Evolutionary conservation across 2,113 vertebrate genomes (phyloP), one percentile per base, ranked within the genome.

Genomic region (Zapus hudsonius): DNA sequence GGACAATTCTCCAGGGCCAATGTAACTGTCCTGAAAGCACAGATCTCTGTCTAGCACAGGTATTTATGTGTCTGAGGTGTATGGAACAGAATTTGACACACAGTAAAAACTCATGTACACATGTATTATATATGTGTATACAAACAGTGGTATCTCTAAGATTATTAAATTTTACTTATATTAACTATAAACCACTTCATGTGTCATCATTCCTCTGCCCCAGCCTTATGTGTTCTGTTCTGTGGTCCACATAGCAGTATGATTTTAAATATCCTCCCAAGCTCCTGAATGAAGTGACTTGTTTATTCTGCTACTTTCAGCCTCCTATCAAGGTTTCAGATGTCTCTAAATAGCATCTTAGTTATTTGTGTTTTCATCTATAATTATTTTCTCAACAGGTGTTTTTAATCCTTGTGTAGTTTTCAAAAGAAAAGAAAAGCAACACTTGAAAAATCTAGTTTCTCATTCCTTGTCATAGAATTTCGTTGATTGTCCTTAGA

Each of bases 301-400:
- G 73, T 94, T n/a, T 74, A 83, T 95, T 95, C 31, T 88, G 70
- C 10, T 31, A 52, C 94, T 96, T 80, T 93, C 73, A 83, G 74
- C 83, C 74, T 95, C 92, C 57, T 91, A n/a, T 40, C 86, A 82
- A 78, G 84, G 19, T 91, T 89, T 93, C 81, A 85, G 73, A 93
- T 90, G 93, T 94, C 91, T 85, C 84, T 89, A 92, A 95, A 94
- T 91, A 96, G 91, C 82, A 82, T 72, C 90, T 74, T 38, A 75
- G 52, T 95, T 90, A 92, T 94, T 96, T 93, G 88, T 93, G 87
- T 85, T 95, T 95, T 82, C 69, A 44, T 70, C 90, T 95, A 89
- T 92, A 96, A 93, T 95, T 94, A 94, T 95, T 94, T 94, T 93
- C 84, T 94, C 92, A 91, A 91, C n/a, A 92, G 94, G 73, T 29